Evolutionary conservation across 2,113 vertebrate species (phyloP), one percentile per base, ranked within the genome.

Genomic region (Poeciliopsis occidentalis): DNA sequence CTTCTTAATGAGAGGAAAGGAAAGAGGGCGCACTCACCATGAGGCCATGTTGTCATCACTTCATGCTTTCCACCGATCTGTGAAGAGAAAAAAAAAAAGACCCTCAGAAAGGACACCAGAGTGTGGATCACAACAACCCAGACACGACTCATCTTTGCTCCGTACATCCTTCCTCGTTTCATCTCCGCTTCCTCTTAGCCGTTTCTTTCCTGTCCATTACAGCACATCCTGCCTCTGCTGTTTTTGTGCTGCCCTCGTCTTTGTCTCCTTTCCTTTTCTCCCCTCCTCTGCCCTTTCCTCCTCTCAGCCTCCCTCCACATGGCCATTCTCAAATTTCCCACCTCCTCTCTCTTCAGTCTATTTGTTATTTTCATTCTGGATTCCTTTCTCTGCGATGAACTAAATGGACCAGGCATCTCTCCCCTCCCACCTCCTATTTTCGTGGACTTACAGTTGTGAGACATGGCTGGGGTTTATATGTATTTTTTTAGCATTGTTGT

Each of bases 41-140:
- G 93, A 93, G 91, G 88, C 88, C 86, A 81, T 90, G 91, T 90
- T 70, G 87, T 88, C 90, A 88, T 91, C 90, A 88, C 87, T 87
- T 89, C 89, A 91, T 90, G 85, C 89, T 90, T 91, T 90, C 84
- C 72, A 74, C 86, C 88, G 74, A 70, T 85, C 89, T 76, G 85
- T 88, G 89, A 85, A 57, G 51, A 54, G 39, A 41, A 41, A 41
- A 41, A 47, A 24, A 57, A 57, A 73, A 73, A 27, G 27, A 44
- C 83, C 86, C 75, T 80, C 78, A 61, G 60, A 88, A 57, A 83
- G 88, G 84, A 89, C 85, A 81, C 87, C 79, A 79, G 81, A 78
- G 90, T 84, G 88, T 79, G 87, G 87, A 89, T 87, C 85, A 85
- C 85, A 80, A 88, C 19, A 66, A 27, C 87, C 89, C 80, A 78